Conservation (phyloP, 2,888 invertebrate species). For the Callosobruchus maculatus region DNA sequence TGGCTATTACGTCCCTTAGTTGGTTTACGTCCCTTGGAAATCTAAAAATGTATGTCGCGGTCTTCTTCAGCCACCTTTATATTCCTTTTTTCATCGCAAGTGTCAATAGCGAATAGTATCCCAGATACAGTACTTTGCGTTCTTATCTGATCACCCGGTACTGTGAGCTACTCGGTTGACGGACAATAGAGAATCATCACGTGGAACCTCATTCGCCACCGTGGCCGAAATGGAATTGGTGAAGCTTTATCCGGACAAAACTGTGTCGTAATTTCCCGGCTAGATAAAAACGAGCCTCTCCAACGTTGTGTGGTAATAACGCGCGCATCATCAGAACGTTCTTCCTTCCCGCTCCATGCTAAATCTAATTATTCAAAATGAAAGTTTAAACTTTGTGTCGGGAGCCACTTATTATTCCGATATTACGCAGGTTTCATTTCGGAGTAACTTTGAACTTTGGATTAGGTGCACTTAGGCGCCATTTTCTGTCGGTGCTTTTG, state of each 20-base stretch:
- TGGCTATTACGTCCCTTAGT: too few species aligned
- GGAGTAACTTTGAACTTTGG: not conserved
- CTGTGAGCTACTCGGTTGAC: too few species aligned
- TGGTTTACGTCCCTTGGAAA: too few species aligned
- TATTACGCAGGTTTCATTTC: not conserved
- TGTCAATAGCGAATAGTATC: too few species aligned
- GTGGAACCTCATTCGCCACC: not conserved
- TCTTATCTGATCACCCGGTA: too few species aligned
- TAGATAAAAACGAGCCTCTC: not conserved
- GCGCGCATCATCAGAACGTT: not conserved
- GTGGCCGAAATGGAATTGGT: not conserved
- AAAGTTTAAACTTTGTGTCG: not conserved
- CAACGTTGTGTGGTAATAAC: not conserved
- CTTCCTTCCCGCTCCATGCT: not conserved
- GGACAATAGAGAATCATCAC: too few species aligned
- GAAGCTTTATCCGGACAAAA: not conserved
- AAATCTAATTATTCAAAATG: not conserved
- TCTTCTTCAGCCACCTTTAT: too few species aligned
- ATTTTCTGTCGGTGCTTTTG: not conserved
- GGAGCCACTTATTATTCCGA: not conserved
- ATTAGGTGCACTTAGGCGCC: not conserved
- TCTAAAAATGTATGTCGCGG: too few species aligned
- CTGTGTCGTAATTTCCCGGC: not conserved
- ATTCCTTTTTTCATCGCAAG: too few species aligned
- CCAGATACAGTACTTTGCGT: too few species aligned